Percentiles rank a stretch among this genome's conserved stretches.
These are phyloP conservation scores for Lepidonotus clava DNA, from an alignment of 2,888 invertebrate genomes.

Conservation along the genomic window DNA sequence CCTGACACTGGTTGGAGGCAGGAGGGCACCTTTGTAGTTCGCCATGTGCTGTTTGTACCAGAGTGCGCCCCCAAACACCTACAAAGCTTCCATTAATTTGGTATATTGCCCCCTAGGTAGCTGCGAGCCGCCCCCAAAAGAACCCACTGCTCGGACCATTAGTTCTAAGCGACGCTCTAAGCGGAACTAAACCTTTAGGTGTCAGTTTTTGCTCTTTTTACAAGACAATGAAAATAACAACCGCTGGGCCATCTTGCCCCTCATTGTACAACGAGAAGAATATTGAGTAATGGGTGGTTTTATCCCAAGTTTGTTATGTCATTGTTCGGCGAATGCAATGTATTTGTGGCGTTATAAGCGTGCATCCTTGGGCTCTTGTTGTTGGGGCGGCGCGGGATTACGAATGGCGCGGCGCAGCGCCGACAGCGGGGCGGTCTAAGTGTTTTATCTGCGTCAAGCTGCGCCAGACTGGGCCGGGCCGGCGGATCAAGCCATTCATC, in stretches of 20 bases:
- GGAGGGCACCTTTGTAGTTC: conserved; percentile 16
- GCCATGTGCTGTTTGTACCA: conserved; percentile 19
- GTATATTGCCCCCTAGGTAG: conserved; percentile 31
- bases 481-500: conserved; percentile 44
- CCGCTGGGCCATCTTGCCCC: too few relatives aligned
- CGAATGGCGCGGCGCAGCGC: background rate
- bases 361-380: background rate
- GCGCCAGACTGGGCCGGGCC: background rate
- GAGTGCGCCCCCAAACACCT: background rate
- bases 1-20: conserved; percentile 1
- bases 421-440: background rate
- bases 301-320: too few relatives aligned
- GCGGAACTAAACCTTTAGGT: too few relatives aligned
- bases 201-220: too few relatives aligned
- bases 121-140: background rate
- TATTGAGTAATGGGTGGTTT: too few relatives aligned
- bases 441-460: background rate
- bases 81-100: conserved; percentile 39
- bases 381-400: background rate
- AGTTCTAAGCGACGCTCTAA: too few relatives aligned
- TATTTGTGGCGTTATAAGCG: too few relatives aligned
- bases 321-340: too few relatives aligned
- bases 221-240: too few relatives aligned
- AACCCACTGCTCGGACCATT: conserved; percentile 33
- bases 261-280: too few relatives aligned